These are phyloP conservation scores for Zaprionus lineosus DNA, from an alignment of 2,888 invertebrate species.

Conservation along the genomic window DNA sequence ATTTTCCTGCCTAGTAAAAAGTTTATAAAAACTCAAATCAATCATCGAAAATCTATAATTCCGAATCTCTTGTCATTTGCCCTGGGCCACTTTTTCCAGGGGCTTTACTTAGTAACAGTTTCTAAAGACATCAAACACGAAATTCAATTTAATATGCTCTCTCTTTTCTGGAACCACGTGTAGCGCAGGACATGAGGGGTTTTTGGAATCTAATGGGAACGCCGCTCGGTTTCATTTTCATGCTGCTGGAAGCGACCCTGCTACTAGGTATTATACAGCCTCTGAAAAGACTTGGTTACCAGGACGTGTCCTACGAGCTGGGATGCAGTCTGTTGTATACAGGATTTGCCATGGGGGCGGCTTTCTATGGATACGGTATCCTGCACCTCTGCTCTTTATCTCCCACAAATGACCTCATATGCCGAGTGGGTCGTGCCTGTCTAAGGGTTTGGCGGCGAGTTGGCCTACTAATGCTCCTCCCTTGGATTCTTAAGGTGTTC, in stretches of 20 bases:
- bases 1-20: too few species aligned
- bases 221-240: conserved; percentile 10
- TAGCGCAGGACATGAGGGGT: too few species aligned
- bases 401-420: conserved; percentile 1
- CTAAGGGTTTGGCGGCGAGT: conserved; percentile 39
- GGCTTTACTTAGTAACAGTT: too few species aligned
- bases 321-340: conserved; percentile 33
- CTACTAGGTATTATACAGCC: conserved; percentile 26
- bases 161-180: too few species aligned
- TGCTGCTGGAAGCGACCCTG: conserved; percentile 28
- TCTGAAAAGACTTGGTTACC: not conserved
- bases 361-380: conserved; percentile 56
- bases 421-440: conserved; percentile 23
- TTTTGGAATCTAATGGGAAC: too few species aligned
- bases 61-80: too few species aligned
- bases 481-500: conserved; percentile 40
- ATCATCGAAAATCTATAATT: too few species aligned
- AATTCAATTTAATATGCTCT: too few species aligned
- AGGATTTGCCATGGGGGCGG: conserved; percentile 17
- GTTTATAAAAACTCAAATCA: too few species aligned
- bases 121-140: too few species aligned
- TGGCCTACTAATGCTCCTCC: conserved; percentile 52
- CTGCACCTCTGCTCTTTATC: conserved; percentile 11
- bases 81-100: too few species aligned
- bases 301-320: not conserved